Conservation (phyloP, 1,140 invertebrate genomes). For the Zaprionus inermis region DNA sequence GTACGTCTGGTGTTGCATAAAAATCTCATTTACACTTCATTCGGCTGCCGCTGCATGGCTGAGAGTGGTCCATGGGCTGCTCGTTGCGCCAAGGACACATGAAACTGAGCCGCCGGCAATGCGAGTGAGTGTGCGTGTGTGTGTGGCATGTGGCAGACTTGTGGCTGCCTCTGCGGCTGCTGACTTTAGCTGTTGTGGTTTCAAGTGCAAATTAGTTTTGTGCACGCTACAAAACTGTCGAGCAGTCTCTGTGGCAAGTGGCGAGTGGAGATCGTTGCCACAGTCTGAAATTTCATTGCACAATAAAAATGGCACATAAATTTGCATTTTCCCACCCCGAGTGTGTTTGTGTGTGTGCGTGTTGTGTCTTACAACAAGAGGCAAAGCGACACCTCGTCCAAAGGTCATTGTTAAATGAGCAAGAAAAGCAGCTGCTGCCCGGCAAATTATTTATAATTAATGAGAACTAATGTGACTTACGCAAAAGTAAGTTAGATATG, state of each 20-base stretch:
- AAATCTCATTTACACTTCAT: conserved; percentile 73
- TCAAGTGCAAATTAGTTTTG: conserved; percentile 75
- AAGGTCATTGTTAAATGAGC: conserved; percentile 8
- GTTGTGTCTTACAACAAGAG: not conserved
- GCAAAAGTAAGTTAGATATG: not conserved
- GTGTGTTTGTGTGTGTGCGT: conserved; percentile 8
- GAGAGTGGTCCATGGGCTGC: not conserved
- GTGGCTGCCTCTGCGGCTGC: conserved; percentile 47
- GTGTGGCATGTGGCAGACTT: conserved; percentile 33
- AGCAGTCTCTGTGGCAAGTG: conserved; percentile 13
- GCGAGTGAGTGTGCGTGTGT: not conserved
- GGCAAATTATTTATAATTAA: conserved; percentile 13
- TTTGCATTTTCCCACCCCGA: conserved; percentile 44
- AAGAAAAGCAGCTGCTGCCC: not conserved
- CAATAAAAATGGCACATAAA: conserved; percentile 56
- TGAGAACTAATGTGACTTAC: conserved; percentile 2
- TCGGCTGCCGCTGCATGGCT: conserved; percentile 17
- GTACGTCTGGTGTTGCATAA: conserved; percentile 74
- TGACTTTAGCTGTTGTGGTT: conserved; percentile 61
- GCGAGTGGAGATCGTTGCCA: conserved; percentile 18
- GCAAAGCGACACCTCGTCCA: conserved; percentile 16
- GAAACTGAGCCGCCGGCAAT: conserved; percentile 22
- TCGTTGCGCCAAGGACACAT: conserved; percentile 64
- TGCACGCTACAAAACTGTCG: conserved; percentile 52
- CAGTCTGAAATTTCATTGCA: conserved; percentile 46